A percentile compares a stretch with the other conserved stretches of the same genome.
Evolutionary conservation across 2,113 vertebrate species (phyloP).

Genomic region (Meriones unguiculatus): DNA sequence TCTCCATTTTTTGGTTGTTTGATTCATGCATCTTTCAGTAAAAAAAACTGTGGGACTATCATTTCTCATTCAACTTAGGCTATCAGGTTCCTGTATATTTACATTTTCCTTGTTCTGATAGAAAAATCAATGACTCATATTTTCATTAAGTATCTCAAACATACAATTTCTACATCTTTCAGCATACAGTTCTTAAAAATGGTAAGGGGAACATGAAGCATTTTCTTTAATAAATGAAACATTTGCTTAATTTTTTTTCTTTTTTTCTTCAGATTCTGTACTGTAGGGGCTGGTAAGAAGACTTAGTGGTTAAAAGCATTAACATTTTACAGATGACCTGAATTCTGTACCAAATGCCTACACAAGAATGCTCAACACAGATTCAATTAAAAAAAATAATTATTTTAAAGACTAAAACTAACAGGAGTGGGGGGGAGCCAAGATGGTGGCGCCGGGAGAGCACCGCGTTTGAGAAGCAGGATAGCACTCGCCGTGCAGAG

Average conservation of each 20-base stretch:
- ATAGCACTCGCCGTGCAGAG: too few species aligned
- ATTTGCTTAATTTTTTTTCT: not conserved
- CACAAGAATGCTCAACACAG: too few species aligned
- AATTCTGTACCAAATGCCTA: too few species aligned
- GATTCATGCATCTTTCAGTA: not conserved
- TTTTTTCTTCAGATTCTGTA: not conserved
- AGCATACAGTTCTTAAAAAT: not conserved
- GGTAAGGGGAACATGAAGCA: not conserved
- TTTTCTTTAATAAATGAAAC: not conserved
- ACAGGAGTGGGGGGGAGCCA: too few species aligned
- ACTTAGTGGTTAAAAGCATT: too few species aligned
- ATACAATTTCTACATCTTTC: not conserved
- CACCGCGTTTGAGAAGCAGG: too few species aligned
- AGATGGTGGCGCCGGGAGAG: too few species aligned
- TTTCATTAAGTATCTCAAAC: not conserved
- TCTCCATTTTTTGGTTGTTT: not conserved
- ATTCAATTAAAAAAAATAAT: not conserved
- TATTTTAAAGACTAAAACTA: not conserved
- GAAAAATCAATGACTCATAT: not conserved
- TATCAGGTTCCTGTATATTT: not conserved
- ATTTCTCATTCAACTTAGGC: not conserved
- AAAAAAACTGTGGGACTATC: not conserved
- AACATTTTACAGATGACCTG: not conserved
- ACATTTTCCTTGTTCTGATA: not conserved
- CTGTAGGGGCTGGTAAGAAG: not conserved